Evolutionary conservation across 2,888 invertebrate genomes (phyloP), one percentile per base, ranked within the genome.

Genomic region (Leucophenga maculata): DNA sequence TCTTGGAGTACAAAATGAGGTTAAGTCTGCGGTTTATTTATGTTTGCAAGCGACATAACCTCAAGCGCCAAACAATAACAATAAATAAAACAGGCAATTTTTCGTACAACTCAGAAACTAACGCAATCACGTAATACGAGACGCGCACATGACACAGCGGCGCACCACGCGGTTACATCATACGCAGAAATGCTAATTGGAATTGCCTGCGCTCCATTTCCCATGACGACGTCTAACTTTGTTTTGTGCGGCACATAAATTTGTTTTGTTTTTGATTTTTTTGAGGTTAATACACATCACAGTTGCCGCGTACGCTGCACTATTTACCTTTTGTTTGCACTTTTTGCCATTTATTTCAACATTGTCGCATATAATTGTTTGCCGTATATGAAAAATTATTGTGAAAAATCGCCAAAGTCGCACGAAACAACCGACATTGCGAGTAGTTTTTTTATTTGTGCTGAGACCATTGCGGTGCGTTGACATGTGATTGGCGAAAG

Each of bases 11-110:
- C 71, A 71, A 78, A 82, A 78, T 82, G 82, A 83, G 83, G 83
- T 83, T 83, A 83, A 83, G 83, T 79, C 78, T 77, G 72, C 70
- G 66, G 74, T 81, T 83, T 86, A 86, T 86, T 85, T 85, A 85
- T 84, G 78, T 83, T 79, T 78, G 74, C 75, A 74, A 75, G 57
- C 73, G 70, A 78, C 79, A 77, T 76, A 78, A 78, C 77, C 75
- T 74, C 74, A 77, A 75, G 77, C 65, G 44, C 44, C 69, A 66
- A 65, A 69, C 59, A 66, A 70, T 69, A 68, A 77, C 71, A 75
- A 74, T 71, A 69, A 31, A 81, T 81, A 83, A 80, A 80, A 83
- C 55, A 82, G 76, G n/a, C 18, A 11, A 3, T 16, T 9, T 44
- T 16, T n/a, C 55, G 18, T 2, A 1, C 20, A 22, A 26, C n/a